phyloP scores from a whole-genome alignment of 2,888 invertebrate genomes.

The Acheta domesticus region DNA sequence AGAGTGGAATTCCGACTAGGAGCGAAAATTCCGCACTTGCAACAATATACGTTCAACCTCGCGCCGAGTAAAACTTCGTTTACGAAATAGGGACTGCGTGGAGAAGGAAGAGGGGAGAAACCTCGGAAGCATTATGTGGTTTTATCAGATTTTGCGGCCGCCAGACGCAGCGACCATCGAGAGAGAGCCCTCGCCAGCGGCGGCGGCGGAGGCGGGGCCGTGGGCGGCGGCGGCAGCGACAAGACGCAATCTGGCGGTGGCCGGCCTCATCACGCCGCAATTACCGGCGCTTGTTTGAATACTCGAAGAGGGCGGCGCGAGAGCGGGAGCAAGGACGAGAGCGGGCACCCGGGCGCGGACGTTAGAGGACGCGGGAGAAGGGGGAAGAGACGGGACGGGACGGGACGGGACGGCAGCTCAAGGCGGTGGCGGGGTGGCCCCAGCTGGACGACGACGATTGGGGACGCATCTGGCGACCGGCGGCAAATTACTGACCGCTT shows the following conservation, averaged over 20 bases:
- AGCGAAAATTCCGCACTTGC: too few relatives aligned
- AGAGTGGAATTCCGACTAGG: too few relatives aligned
- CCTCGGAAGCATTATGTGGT: background rate
- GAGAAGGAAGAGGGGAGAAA: background rate
- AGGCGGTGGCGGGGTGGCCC: background rate
- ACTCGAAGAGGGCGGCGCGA: background rate
- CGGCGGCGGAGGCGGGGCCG: background rate
- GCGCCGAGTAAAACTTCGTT: too few relatives aligned
- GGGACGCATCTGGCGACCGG: conserved; percentile 12
- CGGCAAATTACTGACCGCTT: conserved; percentile 12
- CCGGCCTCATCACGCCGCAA: conserved; percentile 18
- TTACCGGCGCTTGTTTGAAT: conserved; percentile 18
- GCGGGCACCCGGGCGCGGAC: background rate
- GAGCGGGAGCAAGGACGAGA: background rate
- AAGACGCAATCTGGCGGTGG: conserved; percentile 8
- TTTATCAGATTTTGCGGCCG: background rate
- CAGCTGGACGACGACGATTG: background rate
- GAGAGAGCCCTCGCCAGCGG: background rate
- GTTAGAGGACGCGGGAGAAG: background rate
- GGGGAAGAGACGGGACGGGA: too few relatives aligned
- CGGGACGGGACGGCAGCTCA: too few relatives aligned
- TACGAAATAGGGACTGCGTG: too few relatives aligned
- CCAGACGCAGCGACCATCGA: background rate
- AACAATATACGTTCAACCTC: too few relatives aligned
- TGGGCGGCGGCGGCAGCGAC: background rate